Evolutionary conservation across 1,140 invertebrate species (phyloP), one percentile per base, ranked within the genome.

Genomic region (Aphelenchoides besseyi): DNA sequence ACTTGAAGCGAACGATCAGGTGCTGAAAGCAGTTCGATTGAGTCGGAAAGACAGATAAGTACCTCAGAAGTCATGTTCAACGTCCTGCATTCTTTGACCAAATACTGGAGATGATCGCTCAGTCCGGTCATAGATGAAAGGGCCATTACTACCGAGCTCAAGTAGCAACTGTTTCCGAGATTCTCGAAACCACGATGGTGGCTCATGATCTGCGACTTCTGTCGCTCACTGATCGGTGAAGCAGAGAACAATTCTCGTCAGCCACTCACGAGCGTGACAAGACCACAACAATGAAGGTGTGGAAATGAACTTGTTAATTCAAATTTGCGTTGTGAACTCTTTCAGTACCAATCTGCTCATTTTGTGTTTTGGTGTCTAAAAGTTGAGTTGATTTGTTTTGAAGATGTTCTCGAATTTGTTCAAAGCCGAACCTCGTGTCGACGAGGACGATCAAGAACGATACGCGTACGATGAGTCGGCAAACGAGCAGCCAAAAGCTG

Each of bases 151-250:
- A 61, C 2, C 16, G 59, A n/a, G 59, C 26, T 29, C 18, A 61
- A 26, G 59, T 18, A 61, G 2, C 59, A 61, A 2, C 16, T 61
- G 30, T 61, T 61, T 29, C 59, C 59, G 1, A 61, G 59, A 36
- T 61, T 61, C 59, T 61, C 59, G 59, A 61, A 61, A 26, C 59
- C 59, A 2, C 59, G 59, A 48, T n/a, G n/a, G n/a, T n/a, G n/a
- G n/a, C n/a, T n/a, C n/a, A n/a, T n/a, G n/a, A n/a, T n/a, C n/a
- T n/a, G n/a, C n/a, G n/a, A n/a, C n/a, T n/a, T n/a, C n/a, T n/a
- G n/a, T n/a, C n/a, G n/a, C n/a, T n/a, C n/a, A n/a, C n/a, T n/a
- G n/a, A n/a, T n/a, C n/a, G n/a, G n/a, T n/a, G n/a, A n/a, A n/a
- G n/a, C n/a, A n/a, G n/a, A n/a, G n/a, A n/a, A n/a, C n/a, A n/a